Evolutionary conservation across 2,113 vertebrate species (phyloP).

Genomic region (Zapus hudsonius): DNA sequence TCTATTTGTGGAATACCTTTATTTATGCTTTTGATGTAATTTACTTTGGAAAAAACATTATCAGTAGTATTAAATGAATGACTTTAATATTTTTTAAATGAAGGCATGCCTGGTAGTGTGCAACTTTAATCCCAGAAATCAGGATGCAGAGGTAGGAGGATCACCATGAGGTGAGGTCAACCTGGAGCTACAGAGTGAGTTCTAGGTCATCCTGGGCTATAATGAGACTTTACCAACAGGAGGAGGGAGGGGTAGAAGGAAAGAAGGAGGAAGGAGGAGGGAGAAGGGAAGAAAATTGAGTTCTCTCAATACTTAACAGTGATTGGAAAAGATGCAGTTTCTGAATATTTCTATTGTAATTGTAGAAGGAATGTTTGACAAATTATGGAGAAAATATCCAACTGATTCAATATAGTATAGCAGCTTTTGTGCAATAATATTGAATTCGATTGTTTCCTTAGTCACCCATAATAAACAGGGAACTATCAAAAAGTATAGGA

Average conservation of each 20-base stretch:
- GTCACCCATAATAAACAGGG: not conserved
- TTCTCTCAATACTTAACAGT: not conserved
- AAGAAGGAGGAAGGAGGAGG: too few species aligned
- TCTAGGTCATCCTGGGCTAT: too few species aligned
- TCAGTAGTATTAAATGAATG: not conserved
- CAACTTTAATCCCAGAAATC: too few species aligned
- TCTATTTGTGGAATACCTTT: not conserved
- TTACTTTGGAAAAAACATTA: not conserved
- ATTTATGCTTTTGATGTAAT: not conserved
- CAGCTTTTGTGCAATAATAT: not conserved
- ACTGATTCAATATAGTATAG: not conserved
- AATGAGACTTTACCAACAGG: too few species aligned
- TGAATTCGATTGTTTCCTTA: not conserved
- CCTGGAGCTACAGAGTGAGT: too few species aligned
- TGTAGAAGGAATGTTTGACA: not conserved
- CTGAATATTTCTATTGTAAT: not conserved
- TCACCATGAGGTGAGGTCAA: too few species aligned
- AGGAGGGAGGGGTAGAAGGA: too few species aligned
- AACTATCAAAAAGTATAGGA: not conserved
- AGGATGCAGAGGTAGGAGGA: too few species aligned
- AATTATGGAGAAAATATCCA: not conserved
- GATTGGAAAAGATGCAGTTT: not conserved
- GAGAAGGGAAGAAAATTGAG: not conserved
- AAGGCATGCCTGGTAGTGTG: too few species aligned
- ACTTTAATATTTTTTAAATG: conserved; percentile 10